Evolutionary conservation across 1,140 invertebrate species (phyloP).

Genomic region (Colletes gigas): DNA sequence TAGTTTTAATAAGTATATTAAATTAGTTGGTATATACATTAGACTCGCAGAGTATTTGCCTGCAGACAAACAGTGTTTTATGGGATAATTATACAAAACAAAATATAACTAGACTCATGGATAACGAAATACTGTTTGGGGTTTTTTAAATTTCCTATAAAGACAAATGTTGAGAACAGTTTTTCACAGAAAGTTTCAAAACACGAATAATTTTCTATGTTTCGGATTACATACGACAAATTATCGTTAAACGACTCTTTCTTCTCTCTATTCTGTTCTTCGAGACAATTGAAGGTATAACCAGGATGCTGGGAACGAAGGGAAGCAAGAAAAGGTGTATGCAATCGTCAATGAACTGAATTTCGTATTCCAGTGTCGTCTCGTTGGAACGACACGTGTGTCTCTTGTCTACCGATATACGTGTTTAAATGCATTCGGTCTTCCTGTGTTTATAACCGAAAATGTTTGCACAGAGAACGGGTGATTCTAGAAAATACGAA

Average conservation of each 20-base stretch:
- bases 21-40: no score
- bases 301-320: slow-evolving; percentile 3
- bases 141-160: no score
- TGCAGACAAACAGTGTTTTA: no score
- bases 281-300: slow-evolving; percentile 5
- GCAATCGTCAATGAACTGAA: slow-evolving; percentile 37
- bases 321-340: slow-evolving; percentile 29
- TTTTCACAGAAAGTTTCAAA: no score
- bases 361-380: slow-evolving; percentile 67
- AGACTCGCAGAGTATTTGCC: no score
- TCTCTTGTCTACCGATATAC: slow-evolving; percentile 22
- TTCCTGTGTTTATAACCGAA: background rate
- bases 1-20: background rate
- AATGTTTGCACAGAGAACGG: background rate
- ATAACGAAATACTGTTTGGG: no score
- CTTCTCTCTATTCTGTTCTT: background rate
- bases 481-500: no score
- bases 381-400: slow-evolving; percentile 54
- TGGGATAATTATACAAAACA: no score
- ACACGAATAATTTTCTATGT: no score
- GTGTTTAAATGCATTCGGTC: slow-evolving; percentile 23
- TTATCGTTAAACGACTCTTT: background rate
- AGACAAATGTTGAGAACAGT: no score
- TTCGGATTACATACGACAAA: background rate
- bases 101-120: no score